Conservation (phyloP, 2,113 vertebrate genomes). For the Oreochromis niloticus region DNA sequence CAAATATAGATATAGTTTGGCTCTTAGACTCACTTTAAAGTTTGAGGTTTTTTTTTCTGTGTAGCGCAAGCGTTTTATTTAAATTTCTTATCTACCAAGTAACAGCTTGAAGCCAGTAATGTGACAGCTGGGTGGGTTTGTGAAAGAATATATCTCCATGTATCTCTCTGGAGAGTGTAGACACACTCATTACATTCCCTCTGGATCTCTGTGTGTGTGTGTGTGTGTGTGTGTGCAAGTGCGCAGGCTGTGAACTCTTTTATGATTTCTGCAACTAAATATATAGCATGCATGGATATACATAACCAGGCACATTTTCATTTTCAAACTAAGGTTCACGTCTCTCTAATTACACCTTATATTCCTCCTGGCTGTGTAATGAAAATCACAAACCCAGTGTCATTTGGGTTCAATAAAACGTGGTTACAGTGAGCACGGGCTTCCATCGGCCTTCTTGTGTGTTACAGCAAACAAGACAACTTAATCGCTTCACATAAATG, state of each 20-base stretch:
- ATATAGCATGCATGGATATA: background rate
- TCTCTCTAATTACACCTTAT: background rate
- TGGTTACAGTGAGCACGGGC: background rate
- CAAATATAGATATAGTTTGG: background rate
- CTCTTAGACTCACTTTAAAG: background rate
- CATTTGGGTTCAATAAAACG: background rate
- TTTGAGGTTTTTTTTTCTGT: background rate
- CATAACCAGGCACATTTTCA: background rate
- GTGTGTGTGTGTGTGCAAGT: background rate
- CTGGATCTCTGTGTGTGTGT: background rate
- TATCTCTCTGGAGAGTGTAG: background rate
- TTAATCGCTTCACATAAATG: background rate
- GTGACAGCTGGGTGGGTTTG: slow-evolving; percentile 28
- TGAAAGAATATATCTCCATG: slow-evolving; percentile 3
- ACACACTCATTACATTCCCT: slow-evolving; percentile 7
- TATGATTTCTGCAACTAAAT: background rate
- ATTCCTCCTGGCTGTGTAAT: background rate
- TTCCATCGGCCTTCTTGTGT: background rate
- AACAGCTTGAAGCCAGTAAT: slow-evolving; percentile 20
- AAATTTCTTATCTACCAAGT: slow-evolving; percentile 11
- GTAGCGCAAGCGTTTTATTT: slow-evolving; percentile 8
- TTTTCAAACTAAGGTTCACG: background rate
- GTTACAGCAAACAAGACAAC: background rate
- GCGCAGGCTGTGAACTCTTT: background rate
- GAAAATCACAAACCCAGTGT: background rate